Conservation (phyloP, 2,113 vertebrate genomes). For the Rhegmatorhina hoffmannsi region DNA sequence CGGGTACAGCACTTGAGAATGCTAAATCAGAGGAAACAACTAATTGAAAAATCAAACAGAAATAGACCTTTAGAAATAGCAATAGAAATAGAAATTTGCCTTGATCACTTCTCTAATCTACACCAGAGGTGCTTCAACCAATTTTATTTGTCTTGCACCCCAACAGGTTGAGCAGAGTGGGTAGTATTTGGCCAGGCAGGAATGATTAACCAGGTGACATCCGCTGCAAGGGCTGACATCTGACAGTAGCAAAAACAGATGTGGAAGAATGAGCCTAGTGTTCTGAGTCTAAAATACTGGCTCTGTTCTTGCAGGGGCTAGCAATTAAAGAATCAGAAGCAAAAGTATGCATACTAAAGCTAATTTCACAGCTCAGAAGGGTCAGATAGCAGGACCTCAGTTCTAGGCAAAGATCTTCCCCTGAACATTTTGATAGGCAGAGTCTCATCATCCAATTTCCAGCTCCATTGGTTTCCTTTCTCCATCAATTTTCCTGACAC, state of each 20-base stretch:
- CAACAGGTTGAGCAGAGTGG: neutral
- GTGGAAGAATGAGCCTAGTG: conserved; percentile 37
- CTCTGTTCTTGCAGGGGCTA: neutral
- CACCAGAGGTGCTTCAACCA: neutral
- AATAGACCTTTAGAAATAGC: neutral
- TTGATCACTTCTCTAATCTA: neutral
- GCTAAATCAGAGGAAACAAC: neutral
- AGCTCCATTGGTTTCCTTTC: neutral
- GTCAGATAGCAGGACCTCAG: neutral
- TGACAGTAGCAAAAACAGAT: conserved; percentile 38
- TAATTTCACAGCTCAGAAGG: conserved; percentile 49
- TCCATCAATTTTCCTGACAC: neutral
- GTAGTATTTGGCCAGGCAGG: neutral
- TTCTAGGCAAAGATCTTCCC: neutral
- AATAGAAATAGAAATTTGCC: neutral
- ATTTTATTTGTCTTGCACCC: neutral
- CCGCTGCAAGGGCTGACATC: conserved; percentile 16
- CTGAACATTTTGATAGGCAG: neutral
- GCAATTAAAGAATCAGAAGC: conserved; percentile 18
- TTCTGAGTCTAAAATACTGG: conserved; percentile 2
- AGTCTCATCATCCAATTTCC: neutral
- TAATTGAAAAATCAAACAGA: neutral
- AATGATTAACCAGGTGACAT: conserved; percentile 63
- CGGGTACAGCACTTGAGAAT: neutral
- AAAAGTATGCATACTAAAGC: conserved; percentile 13